Conservation (phyloP, 64 coral and sea anemone genomes). For the Dendrophyllia cribrosa region DNA sequence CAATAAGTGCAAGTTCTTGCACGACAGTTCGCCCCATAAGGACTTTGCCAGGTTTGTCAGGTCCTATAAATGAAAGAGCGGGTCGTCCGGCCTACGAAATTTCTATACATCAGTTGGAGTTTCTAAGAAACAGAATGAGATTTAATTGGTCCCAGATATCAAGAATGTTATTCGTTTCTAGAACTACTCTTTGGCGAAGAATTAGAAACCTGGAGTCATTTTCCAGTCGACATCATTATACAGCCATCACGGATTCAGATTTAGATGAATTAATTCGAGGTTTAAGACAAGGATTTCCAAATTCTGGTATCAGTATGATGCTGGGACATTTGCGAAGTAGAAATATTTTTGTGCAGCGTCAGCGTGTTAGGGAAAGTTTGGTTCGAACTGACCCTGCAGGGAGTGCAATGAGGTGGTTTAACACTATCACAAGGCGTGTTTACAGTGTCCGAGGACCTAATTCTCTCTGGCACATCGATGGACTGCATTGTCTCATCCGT, state of each 20-base stretch:
- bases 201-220: conserved; percentile 2
- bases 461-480: conserved; percentile 29
- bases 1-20: neutral
- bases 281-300: neutral
- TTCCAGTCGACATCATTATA: conserved; percentile 3
- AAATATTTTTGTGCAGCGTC: neutral
- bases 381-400: neutral
- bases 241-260: neutral
- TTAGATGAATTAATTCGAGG: neutral
- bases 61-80: neutral
- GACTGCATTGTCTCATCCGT: neutral
- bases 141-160: conserved; percentile 4
- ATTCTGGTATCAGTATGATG: conserved; percentile 19
- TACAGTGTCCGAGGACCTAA: neutral
- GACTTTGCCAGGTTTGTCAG: neutral
- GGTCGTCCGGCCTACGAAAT: neutral
- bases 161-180: neutral
- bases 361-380: neutral
- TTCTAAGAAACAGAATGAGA: neutral
- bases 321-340: conserved; percentile 8
- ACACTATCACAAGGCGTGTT: neutral
- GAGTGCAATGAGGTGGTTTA: conserved; percentile 1
- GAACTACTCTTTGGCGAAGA: neutral
- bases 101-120: conserved; percentile 5
- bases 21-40: conserved; percentile 11